Conservation (phyloP, 2,113 vertebrate genomes). For the Ophiodon elongatus region DNA sequence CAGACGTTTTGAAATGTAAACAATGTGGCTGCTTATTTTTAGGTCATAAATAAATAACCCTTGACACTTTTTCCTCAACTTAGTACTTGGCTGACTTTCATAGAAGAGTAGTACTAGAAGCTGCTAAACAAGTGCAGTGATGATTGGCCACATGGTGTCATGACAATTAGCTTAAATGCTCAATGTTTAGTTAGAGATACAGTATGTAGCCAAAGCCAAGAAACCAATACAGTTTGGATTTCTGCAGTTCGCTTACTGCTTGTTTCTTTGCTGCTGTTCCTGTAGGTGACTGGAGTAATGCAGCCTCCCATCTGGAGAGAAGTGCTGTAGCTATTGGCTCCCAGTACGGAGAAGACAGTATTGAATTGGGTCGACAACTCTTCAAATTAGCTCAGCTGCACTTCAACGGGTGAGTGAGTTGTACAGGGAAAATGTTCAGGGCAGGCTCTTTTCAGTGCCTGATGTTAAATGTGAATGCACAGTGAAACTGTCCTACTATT, state of each 20-base stretch:
- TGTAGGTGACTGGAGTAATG: conserved; percentile 90
- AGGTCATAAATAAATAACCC: not conserved
- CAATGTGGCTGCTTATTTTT: not conserved
- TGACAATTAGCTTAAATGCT: not conserved
- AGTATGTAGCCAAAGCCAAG: not conserved
- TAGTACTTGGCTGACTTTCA: not conserved
- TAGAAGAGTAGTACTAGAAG: not conserved
- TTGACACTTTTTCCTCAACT: not conserved
- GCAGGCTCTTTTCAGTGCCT: not conserved
- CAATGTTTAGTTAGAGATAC: not conserved
- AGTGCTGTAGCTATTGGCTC: conserved; percentile 84
- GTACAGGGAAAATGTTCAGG: not conserved
- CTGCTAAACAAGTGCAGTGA: not conserved
- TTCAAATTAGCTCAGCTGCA: conserved; percentile 95
- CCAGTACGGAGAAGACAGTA: conserved; percentile 89
- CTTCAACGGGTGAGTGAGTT: conserved; percentile 91
- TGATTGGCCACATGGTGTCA: not conserved
- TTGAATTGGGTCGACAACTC: conserved; percentile 92
- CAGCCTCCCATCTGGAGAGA: conserved; percentile 87
- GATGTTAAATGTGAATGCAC: not conserved
- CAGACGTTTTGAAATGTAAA: not conserved
- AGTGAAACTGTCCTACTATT: not conserved
- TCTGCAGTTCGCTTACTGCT: not conserved
- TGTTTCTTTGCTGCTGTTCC: conserved; percentile 8
- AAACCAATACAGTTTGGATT: not conserved